phyloP scores from a whole-genome alignment of 2,797 vertebrate species.

The Lutjanus campechanus region DNA sequence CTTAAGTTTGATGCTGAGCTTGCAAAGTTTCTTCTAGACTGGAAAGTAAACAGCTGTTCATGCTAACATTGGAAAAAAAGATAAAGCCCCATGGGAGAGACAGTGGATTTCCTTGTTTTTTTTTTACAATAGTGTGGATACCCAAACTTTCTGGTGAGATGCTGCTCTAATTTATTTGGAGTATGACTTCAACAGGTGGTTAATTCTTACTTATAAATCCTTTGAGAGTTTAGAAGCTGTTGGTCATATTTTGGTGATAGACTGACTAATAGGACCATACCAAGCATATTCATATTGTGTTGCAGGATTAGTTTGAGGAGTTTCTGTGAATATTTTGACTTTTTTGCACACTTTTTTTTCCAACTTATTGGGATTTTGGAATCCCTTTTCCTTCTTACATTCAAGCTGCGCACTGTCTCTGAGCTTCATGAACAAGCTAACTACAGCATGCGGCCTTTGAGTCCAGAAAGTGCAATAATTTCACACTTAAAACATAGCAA shows the following conservation, averaged over 20 bases:
- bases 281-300: neutral
- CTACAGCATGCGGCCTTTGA: neutral
- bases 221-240: neutral
- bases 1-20: too few species aligned
- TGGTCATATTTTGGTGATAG: neutral
- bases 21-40: too few species aligned
- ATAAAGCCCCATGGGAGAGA: too few species aligned
- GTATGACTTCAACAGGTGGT: too few species aligned
- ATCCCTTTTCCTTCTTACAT: neutral
- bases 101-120: too few species aligned
- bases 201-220: too few species aligned
- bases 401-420: neutral
- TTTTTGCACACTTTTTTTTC: neutral
- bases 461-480: neutral
- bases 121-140: too few species aligned
- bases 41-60: too few species aligned
- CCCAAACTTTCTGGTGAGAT: too few species aligned
- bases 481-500: neutral
- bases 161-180: too few species aligned
- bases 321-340: neutral
- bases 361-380: neutral
- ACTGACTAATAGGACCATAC: neutral
- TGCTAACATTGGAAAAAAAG: too few species aligned
- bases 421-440: constrained; percentile 6
- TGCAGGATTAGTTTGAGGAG: neutral